Conservation (phyloP, 2,888 invertebrate genomes). For the Pyralis farinalis region DNA sequence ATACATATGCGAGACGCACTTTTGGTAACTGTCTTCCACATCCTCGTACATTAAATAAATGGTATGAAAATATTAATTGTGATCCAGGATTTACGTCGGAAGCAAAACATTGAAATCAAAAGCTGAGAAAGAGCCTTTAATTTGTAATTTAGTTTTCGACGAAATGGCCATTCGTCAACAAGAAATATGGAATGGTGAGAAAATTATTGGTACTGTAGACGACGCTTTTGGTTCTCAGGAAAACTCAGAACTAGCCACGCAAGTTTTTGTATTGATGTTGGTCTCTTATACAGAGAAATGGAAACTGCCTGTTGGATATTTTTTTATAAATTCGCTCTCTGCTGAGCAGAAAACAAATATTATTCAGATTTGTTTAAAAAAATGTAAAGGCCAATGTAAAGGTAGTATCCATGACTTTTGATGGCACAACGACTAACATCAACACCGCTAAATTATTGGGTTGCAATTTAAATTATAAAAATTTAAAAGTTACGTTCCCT, state of each 20-base stretch:
- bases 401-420: constrained; percentile 10
- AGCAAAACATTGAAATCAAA: constrained; percentile 4
- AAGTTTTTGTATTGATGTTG: constrained; percentile 8
- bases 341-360: constrained; percentile 3
- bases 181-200: constrained; percentile 14
- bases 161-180: constrained; percentile 16
- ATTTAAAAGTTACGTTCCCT: constrained; percentile 8
- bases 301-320: constrained; percentile 12
- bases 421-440: constrained; percentile 10
- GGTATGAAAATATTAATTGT: constrained; percentile 8
- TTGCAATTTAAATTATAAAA: constrained; percentile 6
- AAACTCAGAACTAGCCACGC: constrained; percentile 5
- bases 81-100: constrained; percentile 10
- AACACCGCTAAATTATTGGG: constrained; percentile 4
- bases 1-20: constrained; percentile 6
- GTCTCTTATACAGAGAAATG: constrained; percentile 6
- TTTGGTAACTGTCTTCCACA: constrained; percentile 9
- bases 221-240: constrained; percentile 1
- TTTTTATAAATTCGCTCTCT: constrained; percentile 7
- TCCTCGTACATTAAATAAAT: constrained; percentile 3
- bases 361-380: constrained; percentile 6
- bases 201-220: constrained; percentile 12
- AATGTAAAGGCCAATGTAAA: constrained; percentile 3
- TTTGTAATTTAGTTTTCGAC: constrained; percentile 9
- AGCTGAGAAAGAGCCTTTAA: background rate